Percentiles rank a stretch among this genome's conserved stretches.
Conservation (phyloP, 2,888 invertebrate genomes). For the Agonopterix arenella region DNA sequence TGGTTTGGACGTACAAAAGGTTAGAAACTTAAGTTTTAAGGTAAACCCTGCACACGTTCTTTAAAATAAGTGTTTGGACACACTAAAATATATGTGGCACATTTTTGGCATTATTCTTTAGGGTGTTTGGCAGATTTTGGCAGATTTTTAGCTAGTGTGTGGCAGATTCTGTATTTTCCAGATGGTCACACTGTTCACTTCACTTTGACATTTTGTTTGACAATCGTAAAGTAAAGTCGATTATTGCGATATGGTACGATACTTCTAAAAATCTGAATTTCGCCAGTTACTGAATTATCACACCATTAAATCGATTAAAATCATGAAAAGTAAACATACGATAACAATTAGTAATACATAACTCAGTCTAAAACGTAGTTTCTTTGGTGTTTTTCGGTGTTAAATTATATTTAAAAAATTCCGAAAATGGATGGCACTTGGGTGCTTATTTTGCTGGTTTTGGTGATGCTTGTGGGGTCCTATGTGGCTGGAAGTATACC, state of each 20-base stretch:
- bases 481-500: slow-evolving; percentile 97
- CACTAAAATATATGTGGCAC: too few relatives aligned
- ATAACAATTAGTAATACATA: neutral
- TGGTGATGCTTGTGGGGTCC: slow-evolving; percentile 97
- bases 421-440: slow-evolving; percentile 87
- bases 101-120: too few relatives aligned
- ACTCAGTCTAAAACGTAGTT: neutral
- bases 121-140: too few relatives aligned
- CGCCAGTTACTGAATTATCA: neutral
- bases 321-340: neutral
- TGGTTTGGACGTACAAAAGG: too few relatives aligned
- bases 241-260: neutral
- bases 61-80: too few relatives aligned
- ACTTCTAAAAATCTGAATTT: neutral
- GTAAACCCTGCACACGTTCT: too few relatives aligned
- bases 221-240: neutral
- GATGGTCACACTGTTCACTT: too few relatives aligned
- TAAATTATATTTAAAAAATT: neutral
- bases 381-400: neutral
- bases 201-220: neutral
- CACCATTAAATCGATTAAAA: neutral
- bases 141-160: too few relatives aligned
- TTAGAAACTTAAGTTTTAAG: too few relatives aligned
- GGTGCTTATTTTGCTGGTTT: slow-evolving; percentile 87
- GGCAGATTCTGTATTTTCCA: too few relatives aligned